Conservation (phyloP, 1,140 invertebrate genomes). For the Aphelinus certus region DNA sequence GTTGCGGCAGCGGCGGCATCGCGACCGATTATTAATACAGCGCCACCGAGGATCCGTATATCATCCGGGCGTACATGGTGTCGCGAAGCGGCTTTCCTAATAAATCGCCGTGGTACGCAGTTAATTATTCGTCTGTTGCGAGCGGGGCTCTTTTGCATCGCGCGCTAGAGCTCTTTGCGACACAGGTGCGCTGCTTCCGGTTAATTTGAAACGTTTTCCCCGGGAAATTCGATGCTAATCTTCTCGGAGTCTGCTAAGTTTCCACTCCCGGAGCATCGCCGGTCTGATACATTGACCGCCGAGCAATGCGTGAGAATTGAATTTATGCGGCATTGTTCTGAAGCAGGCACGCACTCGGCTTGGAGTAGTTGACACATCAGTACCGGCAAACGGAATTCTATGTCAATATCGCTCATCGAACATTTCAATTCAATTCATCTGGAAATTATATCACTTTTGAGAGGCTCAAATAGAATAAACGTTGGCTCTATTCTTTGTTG, state of each 20-base stretch:
- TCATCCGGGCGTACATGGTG: neutral
- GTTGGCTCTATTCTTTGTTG: no score
- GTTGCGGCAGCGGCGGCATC: neutral
- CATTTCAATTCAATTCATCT: no score
- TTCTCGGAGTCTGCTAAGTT: neutral
- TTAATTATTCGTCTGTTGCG: constrained; percentile 34
- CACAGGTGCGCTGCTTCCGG: constrained; percentile 43
- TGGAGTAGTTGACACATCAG: no score
- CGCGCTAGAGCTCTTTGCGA: neutral
- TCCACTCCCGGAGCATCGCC: no score
- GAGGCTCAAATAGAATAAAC: no score
- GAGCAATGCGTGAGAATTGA: no score
- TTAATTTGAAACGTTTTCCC: constrained; percentile 51
- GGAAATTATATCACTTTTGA: no score
- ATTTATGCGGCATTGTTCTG: no score
- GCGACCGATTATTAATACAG: constrained; percentile 34
- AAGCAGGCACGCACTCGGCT: no score
- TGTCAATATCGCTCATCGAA: no score
- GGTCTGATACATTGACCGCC: no score
- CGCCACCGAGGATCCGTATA: constrained; percentile 10
- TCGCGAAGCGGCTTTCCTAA: constrained; percentile 1
- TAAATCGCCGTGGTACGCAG: constrained; percentile 30
- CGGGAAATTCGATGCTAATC: constrained; percentile 49
- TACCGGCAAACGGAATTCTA: no score
- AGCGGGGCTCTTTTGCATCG: constrained; percentile 6